phyloP scores from a whole-genome alignment of 2,888 invertebrate species.

The Conus canariensis region DNA sequence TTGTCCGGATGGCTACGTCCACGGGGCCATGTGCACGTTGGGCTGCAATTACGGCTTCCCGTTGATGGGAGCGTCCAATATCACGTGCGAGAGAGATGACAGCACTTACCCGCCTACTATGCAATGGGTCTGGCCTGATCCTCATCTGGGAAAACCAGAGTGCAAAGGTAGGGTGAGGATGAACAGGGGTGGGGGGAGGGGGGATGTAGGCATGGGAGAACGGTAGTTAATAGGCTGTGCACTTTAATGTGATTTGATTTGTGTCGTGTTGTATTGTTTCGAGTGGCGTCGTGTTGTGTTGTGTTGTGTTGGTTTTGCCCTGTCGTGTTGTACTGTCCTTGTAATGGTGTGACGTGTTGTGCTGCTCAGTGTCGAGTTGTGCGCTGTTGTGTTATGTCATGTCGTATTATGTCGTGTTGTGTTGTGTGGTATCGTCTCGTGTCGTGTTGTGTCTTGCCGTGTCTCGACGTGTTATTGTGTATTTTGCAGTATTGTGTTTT shows the following conservation, averaged over 20 bases:
- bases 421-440: too few relatives aligned
- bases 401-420: too few relatives aligned
- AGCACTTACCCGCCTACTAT: not conserved
- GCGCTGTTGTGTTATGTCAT: too few relatives aligned
- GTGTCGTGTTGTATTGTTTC: not conserved
- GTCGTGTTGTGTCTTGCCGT: too few relatives aligned
- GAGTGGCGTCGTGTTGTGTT: too few relatives aligned
- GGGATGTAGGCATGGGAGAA: not conserved
- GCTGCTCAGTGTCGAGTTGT: too few relatives aligned
- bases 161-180: not conserved
- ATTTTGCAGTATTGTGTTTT: too few relatives aligned
- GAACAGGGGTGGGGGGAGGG: too few relatives aligned
- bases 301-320: too few relatives aligned
- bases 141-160: not conserved
- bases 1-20: constrained; percentile 22
- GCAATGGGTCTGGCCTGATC: constrained; percentile 9
- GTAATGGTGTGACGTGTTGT: too few relatives aligned
- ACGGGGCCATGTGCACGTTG: constrained; percentile 34
- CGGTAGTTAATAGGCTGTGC: not conserved
- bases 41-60: constrained; percentile 26
- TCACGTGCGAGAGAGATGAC: constrained; percentile 31
- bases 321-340: too few relatives aligned
- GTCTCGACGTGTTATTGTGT: too few relatives aligned
- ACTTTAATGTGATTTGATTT: not conserved
- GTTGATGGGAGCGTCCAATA: not conserved